Percentiles rank a stretch among this genome's conserved stretches.
Evolutionary conservation across 2,888 invertebrate species (phyloP).

Genomic region (Serripes groenlandicus): DNA sequence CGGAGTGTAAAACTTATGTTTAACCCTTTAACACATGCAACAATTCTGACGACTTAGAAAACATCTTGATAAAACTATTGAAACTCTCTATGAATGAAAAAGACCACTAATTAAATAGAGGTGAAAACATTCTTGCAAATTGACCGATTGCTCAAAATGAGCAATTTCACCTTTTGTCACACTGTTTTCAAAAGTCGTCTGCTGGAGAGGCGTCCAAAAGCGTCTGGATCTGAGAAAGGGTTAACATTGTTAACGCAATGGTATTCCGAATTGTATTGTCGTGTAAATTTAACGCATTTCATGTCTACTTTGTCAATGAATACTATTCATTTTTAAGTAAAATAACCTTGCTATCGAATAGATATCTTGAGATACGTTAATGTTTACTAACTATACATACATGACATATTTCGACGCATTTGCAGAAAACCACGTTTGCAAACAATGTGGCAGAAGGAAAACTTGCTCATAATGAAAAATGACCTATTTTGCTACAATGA

Average conservation of each 20-base stretch:
- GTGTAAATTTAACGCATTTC: no score
- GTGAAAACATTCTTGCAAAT: background rate
- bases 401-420: background rate
- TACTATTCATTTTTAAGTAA: no score
- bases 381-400: background rate
- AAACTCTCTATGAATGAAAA: no score
- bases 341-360: no score
- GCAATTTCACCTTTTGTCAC: conserved; percentile 6
- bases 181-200: background rate
- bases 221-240: background rate
- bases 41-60: no score
- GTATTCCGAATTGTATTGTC: no score
- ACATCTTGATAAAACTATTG: no score
- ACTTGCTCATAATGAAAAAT: background rate
- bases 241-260: no score
- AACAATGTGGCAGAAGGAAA: background rate
- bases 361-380: no score
- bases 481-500: background rate
- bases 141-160: background rate
- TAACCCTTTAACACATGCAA: no score
- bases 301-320: no score
- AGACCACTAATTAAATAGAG: background rate
- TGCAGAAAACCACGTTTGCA: background rate
- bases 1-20: no score
- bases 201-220: background rate